A percentile compares a stretch with the other conserved stretches of the same genome.
These are phyloP conservation scores for Poecilobothrus nobilitatus DNA, from an alignment of 2,888 invertebrate species.

Conservation along the genomic window DNA sequence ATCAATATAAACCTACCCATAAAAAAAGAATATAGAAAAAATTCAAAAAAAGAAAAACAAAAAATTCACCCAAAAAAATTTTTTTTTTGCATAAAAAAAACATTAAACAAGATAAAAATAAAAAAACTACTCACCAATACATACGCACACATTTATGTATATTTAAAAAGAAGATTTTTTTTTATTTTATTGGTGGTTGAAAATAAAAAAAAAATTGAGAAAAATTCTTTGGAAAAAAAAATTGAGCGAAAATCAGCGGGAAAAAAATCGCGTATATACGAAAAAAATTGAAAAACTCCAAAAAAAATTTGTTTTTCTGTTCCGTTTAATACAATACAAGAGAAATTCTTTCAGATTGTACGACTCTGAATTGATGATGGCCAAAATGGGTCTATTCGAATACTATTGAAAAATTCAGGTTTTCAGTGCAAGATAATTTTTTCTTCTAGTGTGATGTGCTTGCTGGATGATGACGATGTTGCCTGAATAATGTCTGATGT, in stretches of 20 bases:
- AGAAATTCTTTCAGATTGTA: neutral
- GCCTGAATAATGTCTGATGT: neutral
- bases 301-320: neutral
- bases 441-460: slow-evolving; percentile 9
- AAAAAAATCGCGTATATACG: neutral
- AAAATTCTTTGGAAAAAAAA: neutral
- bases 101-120: neutral
- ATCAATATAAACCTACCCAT: too few relatives aligned
- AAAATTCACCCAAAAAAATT: too few relatives aligned
- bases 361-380: neutral
- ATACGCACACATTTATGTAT: too few relatives aligned
- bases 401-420: neutral
- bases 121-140: too few relatives aligned
- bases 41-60: too few relatives aligned
- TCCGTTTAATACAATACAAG: neutral
- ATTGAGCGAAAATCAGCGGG: neutral
- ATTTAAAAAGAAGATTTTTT: too few relatives aligned
- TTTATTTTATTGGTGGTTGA: neutral
- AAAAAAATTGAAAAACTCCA: neutral
- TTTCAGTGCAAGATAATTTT: slow-evolving; percentile 8
- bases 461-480: slow-evolving; percentile 6
- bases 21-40: too few relatives aligned
- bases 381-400: neutral
- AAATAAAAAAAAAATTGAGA: neutral
- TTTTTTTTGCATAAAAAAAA: neutral